A percentile compares a stretch with the other conserved stretches of the same genome.
These are phyloP conservation scores for Hippocampus zosterae DNA, from an alignment of 2,113 vertebrate genomes.

Conservation along the genomic window DNA sequence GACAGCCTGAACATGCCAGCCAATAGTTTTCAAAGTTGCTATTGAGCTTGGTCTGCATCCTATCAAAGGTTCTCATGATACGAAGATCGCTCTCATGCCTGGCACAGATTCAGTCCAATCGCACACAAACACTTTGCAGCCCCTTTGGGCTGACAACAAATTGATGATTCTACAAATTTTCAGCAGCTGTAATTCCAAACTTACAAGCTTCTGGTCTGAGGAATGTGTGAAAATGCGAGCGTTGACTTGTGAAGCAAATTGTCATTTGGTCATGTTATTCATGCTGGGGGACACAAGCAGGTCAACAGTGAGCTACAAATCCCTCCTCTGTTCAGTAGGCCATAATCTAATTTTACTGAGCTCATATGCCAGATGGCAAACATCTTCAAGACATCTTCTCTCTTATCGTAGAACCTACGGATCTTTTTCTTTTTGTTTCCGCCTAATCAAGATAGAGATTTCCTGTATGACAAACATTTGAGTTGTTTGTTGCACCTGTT, in stretches of 20 bases:
- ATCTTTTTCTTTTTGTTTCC: too few relatives aligned
- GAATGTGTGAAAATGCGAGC: background rate
- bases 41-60: conserved; percentile 47
- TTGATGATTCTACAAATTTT: conserved; percentile 12
- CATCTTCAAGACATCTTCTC: background rate
- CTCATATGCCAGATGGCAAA: too few relatives aligned
- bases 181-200: conserved; percentile 4
- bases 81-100: conserved; percentile 54
- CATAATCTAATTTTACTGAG: background rate
- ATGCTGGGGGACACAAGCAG: background rate
- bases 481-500: background rate
- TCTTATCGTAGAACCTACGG: too few relatives aligned
- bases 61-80: conserved; percentile 57
- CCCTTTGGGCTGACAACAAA: conserved; percentile 15
- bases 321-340: background rate
- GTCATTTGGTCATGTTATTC: background rate
- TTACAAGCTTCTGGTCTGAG: background rate
- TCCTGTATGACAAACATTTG: background rate
- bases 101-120: conserved; percentile 46
- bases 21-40: background rate
- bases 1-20: too few relatives aligned
- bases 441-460: too few relatives aligned
- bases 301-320: background rate
- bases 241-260: background rate
- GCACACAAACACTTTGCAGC: conserved; percentile 8